Base-by-base conservation (phyloP, 1,140 invertebrate species). In the Microplitis mediator region DNA sequence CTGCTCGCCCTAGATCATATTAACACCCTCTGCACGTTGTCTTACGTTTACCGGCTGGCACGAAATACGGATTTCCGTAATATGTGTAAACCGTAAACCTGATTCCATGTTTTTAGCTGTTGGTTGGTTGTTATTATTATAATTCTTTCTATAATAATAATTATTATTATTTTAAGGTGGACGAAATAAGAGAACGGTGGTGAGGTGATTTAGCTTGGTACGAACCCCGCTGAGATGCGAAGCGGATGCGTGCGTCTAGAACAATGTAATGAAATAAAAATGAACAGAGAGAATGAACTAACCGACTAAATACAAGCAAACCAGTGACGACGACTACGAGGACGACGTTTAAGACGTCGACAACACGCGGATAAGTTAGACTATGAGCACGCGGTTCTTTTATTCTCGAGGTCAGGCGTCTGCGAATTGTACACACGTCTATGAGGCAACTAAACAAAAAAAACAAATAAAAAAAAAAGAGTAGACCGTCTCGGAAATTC, bases 371-470 rank as follows among this genome's bases (percentile, higher is more conserved):
- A 45, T 45, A 45, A 45, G 35, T 60, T 32, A 2, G 34, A 60
- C 8, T 64, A 31, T 36, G 36, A 56, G 45, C 54, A 58, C 66
- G 34, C 52, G 36, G 58, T 58, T 39, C 16, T 67, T 67, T 67
- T 67, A 34, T 60, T 65, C 36, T 36, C 64, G 71, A 72, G 71
- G 71, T 72, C 71, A 67, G 64, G 51, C 62, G 32, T 65, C 64
- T 72, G 71, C 63, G 54, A 72, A 67, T 67, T 16, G 45, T 62
- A 54, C 70, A 56, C 51, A 65, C 62, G n/a, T 23, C 36, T 23
- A 32, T 71, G 16, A 52, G 13, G 4, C 54, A n/a, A 14, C 36
- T 35, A 56, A 35, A n/a, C 64, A 65, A 56, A 56, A 2, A 65
- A 8, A 65, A 36, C 1, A 39, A 36, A 64, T 32, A 39, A n/a